Evolutionary conservation across 2,888 invertebrate species (phyloP), one percentile per base, ranked within the genome.

Genomic region (Luperina nickerlii): DNA sequence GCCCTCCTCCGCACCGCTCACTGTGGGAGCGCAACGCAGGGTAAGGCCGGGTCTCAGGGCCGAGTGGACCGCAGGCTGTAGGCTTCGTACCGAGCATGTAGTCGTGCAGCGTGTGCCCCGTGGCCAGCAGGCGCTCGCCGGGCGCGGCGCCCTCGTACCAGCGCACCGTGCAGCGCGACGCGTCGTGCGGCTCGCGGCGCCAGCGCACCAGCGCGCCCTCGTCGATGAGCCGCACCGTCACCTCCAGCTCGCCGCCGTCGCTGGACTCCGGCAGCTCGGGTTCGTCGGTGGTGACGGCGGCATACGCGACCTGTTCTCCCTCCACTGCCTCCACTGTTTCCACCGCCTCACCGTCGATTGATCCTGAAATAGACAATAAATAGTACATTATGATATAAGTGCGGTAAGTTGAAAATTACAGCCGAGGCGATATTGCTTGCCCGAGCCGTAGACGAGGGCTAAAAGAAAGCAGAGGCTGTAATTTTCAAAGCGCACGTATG

Each of bases 131-230:
- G 94, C 96, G 90, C 77, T 97, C 96, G 87, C 97, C 97, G 88
- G 98, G 97, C 51, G 97, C 95, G 86, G 97, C 97, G 73, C 97
- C 97, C 88, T 97, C 97, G 93, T 97, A 98, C 98, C 98, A 98
- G 90, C 97, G 97, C 65, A 98, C 97, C 11, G 97, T 95, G 92
- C 98, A 98, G 67, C 97, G 94, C 78, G 97, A 95, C 51, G 97
- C 97, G 81, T 96, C 94, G 0, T 97, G 97, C 79, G 97, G 96
- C 48, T 96, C 96, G 1, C 98, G 98, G 77, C 97, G 97, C 98
- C 98, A 98, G 79, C 98, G 98, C 66, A 99, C 97, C 76, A 98
- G 95, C 94, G 98, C 98, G 48, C 98, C 98, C 83, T 98, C 98
- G 74, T 97, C 97, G 68, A 98, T 98, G 79, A 98, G 97, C 51